phyloP scores from a whole-genome alignment of 2,797 vertebrate species.

The Acrocephalus scirpaceus region DNA sequence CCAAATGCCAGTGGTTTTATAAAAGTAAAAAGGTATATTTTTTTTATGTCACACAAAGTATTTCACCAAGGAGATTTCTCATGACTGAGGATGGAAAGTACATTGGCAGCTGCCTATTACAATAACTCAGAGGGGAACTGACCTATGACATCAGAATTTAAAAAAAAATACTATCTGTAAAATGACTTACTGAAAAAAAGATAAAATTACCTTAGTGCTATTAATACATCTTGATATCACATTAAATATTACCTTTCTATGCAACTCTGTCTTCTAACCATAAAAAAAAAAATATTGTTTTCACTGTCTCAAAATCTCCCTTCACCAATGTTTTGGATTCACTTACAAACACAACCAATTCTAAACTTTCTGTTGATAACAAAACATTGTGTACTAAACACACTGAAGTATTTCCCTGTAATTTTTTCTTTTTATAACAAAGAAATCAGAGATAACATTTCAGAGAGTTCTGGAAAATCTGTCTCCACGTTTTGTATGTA shows the following conservation, averaged over 20 bases:
- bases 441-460: not conserved
- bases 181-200: not conserved
- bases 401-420: not conserved
- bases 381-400: not conserved
- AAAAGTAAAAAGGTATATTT: not conserved
- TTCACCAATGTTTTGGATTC: not conserved
- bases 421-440: not conserved
- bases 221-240: not conserved
- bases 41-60: not conserved
- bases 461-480: not conserved
- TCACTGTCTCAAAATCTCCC: not conserved
- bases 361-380: not conserved
- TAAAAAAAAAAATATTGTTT: not conserved
- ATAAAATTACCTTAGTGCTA: not conserved
- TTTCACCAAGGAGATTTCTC: not conserved
- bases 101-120: not conserved
- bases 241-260: not conserved
- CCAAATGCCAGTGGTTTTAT: not conserved
- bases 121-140: not conserved
- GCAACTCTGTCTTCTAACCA: not conserved
- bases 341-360: not conserved
- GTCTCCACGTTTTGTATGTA: not conserved
- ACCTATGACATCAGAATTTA: not conserved
- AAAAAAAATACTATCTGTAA: not conserved
- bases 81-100: not conserved